Evolutionary conservation across 30 jellyfish, hydroid and myxozoan species (phyloP), one percentile per base, ranked within the genome.

Genomic region (Cassiopea andromeda): DNA sequence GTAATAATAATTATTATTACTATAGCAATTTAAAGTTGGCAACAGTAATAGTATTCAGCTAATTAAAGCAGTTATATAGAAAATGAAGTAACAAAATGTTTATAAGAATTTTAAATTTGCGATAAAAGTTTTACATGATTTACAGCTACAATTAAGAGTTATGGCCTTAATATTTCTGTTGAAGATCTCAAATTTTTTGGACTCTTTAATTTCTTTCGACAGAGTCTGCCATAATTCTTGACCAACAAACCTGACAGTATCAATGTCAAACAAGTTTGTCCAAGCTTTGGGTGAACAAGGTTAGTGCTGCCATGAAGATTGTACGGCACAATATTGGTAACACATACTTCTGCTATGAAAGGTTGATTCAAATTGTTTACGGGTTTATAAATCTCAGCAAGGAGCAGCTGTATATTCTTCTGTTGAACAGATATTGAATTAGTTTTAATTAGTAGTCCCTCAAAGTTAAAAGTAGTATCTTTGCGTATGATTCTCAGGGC

Each of bases 391-490:
- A 54, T 54, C 64, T 6, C 64, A 54, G 64, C 12, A 54, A 54
- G 64, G 64, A 54, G 64, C 64, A 54, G 64, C 64, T 54, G 64
- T 54, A 54, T 3, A 54, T 54, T 54, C 64, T 10, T 54, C 64
- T 3, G 7, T 6, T 54, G 64, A 54, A 54, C 64, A 54, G 64
- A 54, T 10, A 54, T 54, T 54, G 64, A 54, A 54, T 54, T 54
- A 54, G 10, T 54, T 54, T 54, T 54, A 68, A 68, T 68, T 43
- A 4, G 15, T 68, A 68, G 47, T 68, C 15, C 77, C 44, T 68
- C 77, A 68, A 68, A 68, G 77, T 68, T 68, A 4, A n/a, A 68
- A 43, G 44, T 68, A 68, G 8, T 68, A 68, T 68, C 77, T 68
- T 68, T 68, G 17, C 6, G 77, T 43, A 17, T 17, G 47, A 68